Conservation (phyloP, 2,888 invertebrate species). For the Calameuta idolon region DNA sequence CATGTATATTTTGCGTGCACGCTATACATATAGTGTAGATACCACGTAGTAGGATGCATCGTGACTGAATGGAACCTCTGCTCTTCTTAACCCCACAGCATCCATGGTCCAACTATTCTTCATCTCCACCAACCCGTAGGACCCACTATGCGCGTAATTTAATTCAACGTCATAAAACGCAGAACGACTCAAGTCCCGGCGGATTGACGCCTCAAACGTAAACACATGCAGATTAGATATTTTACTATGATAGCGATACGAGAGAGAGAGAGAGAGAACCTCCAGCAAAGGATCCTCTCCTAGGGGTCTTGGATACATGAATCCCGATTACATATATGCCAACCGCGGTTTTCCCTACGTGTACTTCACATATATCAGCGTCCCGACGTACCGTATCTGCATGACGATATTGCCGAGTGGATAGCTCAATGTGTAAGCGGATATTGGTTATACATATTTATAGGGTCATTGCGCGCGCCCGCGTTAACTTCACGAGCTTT, state of each 20-base stretch:
- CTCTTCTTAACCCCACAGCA: background rate
- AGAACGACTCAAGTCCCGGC: slow-evolving; percentile 22
- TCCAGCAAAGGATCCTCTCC: slow-evolving; percentile 47
- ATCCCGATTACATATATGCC: slow-evolving; percentile 20
- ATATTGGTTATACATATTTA: slow-evolving; percentile 62
- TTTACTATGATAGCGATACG: slow-evolving; percentile 47
- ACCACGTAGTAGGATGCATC: background rate
- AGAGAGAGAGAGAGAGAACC: slow-evolving; percentile 23
- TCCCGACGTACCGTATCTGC: slow-evolving; percentile 38
- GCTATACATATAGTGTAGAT: background rate
- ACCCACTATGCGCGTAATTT: slow-evolving; percentile 26
- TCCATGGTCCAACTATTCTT: background rate
- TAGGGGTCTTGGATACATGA: slow-evolving; percentile 26
- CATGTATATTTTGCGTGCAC: background rate
- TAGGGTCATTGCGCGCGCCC: slow-evolving; percentile 28
- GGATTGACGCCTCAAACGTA: slow-evolving; percentile 53
- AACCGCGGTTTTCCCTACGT: slow-evolving; percentile 13
- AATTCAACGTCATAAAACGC: slow-evolving; percentile 37
- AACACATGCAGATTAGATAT: slow-evolving; percentile 60
- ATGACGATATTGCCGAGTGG: slow-evolving; percentile 50
- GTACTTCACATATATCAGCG: slow-evolving; percentile 10
- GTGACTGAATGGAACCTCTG: background rate
- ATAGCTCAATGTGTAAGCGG: slow-evolving; percentile 51
- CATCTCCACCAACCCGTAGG: background rate
- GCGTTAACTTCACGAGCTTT: background rate